These are phyloP conservation scores for Cirrhinus molitorella DNA, from an alignment of 2,797 vertebrate genomes.

Conservation along the genomic window DNA sequence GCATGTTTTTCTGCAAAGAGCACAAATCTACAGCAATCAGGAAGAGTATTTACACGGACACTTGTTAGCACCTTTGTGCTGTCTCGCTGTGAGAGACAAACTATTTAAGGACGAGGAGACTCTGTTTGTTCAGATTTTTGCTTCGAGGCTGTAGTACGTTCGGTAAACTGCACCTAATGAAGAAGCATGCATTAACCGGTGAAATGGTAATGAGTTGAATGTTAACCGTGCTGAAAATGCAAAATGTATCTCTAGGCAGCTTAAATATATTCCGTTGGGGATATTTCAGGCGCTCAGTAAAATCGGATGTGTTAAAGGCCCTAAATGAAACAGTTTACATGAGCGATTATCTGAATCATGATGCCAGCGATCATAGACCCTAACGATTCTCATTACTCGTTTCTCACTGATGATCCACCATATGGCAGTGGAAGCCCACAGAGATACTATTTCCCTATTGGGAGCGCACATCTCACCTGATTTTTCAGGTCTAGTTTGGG, in stretches of 20 bases:
- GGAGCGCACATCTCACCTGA: conserved; percentile 84
- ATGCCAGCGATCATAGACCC: conserved; percentile 27
- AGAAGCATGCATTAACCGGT: conserved; percentile 45
- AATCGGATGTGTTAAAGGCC: conserved; percentile 22
- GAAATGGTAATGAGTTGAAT: conserved; percentile 33
- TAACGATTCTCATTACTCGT: conserved; percentile 44
- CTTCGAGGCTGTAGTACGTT: conserved; percentile 31
- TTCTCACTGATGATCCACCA: conserved; percentile 28
- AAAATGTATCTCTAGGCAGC: conserved; percentile 41
- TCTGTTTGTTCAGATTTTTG: conserved; percentile 39
- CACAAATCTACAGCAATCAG: conserved; percentile 33
- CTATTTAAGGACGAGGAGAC: conserved; percentile 23
- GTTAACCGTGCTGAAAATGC: conserved; percentile 30
- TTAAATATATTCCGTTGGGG: conserved; percentile 29
- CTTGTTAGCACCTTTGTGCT: conserved; percentile 30
- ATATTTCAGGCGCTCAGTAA: conserved; percentile 39
- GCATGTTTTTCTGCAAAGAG: conserved; percentile 21
- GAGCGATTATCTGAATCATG: conserved; percentile 44
- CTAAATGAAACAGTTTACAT: conserved; percentile 41
- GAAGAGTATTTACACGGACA: conserved; percentile 35
- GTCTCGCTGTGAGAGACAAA: neutral
- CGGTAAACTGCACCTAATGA: conserved; percentile 46
- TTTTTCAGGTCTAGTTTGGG: conserved; percentile 96
- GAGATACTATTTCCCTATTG: conserved; percentile 2
- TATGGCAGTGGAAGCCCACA: conserved; percentile 8